Conservation (phyloP, 2,113 vertebrate species). For the Casuarius casuarius region DNA sequence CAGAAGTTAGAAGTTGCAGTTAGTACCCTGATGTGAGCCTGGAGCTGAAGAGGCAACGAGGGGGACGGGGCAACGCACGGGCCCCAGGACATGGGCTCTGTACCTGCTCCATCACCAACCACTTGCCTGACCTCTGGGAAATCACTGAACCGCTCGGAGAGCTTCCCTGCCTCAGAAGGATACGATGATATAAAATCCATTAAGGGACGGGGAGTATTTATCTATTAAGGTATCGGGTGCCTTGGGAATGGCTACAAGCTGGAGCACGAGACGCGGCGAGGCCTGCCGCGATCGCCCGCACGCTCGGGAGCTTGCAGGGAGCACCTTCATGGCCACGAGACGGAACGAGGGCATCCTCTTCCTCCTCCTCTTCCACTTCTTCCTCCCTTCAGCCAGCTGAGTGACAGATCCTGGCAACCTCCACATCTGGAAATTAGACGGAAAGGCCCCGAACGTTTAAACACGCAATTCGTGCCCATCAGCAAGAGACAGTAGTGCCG, state of each 20-base stretch:
- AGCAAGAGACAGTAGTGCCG: neutral
- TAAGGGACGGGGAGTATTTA: neutral
- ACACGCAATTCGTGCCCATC: accelerated
- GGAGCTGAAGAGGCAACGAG: neutral
- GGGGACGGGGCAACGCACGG: neutral
- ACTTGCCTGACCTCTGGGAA: accelerated
- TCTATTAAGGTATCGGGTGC: neutral
- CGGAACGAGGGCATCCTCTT: neutral
- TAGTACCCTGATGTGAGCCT: too few species aligned
- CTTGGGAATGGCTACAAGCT: neutral
- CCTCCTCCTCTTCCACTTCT: neutral
- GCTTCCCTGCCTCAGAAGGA: neutral
- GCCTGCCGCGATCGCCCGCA: neutral
- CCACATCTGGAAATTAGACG: accelerated
- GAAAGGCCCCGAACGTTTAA: neutral
- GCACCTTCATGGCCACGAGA: accelerated
- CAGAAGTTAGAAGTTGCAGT: neutral
- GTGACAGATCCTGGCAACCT: neutral
- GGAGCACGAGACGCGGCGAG: neutral
- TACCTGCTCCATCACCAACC: neutral
- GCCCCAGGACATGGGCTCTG: neutral
- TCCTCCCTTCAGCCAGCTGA: neutral
- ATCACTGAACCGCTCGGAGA: neutral
- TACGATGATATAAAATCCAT: neutral
- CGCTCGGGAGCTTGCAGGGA: neutral